Evolutionary conservation across 2,797 vertebrate species (phyloP).

Genomic region (Platalea minor): DNA sequence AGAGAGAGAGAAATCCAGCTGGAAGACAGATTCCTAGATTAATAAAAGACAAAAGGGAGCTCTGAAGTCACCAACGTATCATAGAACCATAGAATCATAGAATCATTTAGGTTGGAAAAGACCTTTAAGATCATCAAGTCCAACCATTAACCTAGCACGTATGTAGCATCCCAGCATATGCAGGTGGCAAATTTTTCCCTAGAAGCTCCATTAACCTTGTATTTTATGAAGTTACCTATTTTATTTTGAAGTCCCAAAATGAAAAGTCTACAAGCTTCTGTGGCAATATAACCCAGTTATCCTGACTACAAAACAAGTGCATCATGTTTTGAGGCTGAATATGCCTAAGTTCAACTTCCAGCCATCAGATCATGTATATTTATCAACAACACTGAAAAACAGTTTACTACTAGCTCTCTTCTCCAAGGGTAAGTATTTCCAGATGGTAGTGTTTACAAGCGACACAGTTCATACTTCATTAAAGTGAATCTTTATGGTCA

Average conservation of each 20-base stretch:
- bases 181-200: not conserved
- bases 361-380: not conserved
- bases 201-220: not conserved
- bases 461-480: not conserved
- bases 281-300: not conserved
- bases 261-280: not conserved
- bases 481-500: not conserved
- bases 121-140: too few relatives aligned
- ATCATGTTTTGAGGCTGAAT: not conserved
- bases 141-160: too few relatives aligned
- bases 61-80: not conserved
- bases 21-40: not conserved
- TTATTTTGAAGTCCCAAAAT: not conserved
- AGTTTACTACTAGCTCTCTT: not conserved
- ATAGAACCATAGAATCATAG: too few relatives aligned
- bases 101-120: too few relatives aligned
- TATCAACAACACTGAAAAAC: not conserved
- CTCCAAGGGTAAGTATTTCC: not conserved
- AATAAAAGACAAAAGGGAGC: not conserved
- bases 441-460: not conserved
- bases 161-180: not conserved
- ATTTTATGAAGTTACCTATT: not conserved
- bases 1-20: not conserved
- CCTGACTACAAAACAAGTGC: not conserved
- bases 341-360: not conserved